Evolutionary conservation across 2,888 invertebrate genomes (phyloP).

Genomic region (Caenorhabditis uteleia): DNA sequence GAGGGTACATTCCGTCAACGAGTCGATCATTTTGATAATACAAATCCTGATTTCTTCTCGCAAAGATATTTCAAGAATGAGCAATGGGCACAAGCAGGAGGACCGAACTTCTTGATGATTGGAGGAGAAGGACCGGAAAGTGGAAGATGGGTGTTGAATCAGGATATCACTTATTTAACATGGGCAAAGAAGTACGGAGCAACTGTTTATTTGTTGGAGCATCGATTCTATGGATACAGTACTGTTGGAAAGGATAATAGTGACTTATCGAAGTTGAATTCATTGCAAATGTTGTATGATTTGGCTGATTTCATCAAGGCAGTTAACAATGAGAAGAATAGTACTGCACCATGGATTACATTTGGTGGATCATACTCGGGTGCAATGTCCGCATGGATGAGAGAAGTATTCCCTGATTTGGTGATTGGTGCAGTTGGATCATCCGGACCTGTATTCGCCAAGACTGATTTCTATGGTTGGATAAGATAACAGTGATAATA

Average conservation of each 20-base stretch:
- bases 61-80: constrained; percentile 84
- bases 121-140: constrained; percentile 80
- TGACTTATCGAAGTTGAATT: constrained; percentile 80
- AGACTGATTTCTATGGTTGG: constrained; percentile 74
- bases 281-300: constrained; percentile 78
- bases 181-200: constrained; percentile 74
- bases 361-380: constrained; percentile 82
- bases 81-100: constrained; percentile 78
- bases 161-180: constrained; percentile 37
- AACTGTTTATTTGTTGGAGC: constrained; percentile 85
- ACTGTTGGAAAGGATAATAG: constrained; percentile 70
- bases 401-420: constrained; percentile 84
- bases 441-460: constrained; percentile 85
- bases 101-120: constrained; percentile 89
- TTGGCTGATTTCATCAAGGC: constrained; percentile 81
- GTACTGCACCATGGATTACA: constrained; percentile 80
- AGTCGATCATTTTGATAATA: constrained; percentile 49
- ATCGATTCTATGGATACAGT: constrained; percentile 91
- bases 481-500: constrained; percentile 5
- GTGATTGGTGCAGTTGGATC: constrained; percentile 85
- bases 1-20: constrained; percentile 34
- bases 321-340: constrained; percentile 74
- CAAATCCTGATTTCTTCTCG: constrained; percentile 38
- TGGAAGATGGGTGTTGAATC: constrained; percentile 38
- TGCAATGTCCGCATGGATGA: constrained; percentile 52